phyloP scores from a whole-genome alignment of 2,113 vertebrate species.

The Pituophis catenifer region DNA sequence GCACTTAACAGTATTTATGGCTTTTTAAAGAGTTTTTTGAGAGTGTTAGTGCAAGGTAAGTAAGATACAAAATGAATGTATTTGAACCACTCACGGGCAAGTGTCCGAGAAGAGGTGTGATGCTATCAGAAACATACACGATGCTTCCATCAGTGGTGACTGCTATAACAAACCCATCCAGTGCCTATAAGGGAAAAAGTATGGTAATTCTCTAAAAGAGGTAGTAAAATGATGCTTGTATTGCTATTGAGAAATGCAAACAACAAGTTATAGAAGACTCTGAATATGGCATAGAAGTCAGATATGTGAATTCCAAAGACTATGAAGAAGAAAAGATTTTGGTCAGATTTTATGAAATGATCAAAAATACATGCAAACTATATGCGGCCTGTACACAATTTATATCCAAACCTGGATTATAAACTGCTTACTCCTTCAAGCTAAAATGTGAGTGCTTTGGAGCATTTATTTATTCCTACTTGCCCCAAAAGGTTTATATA shows the following conservation, averaged over 20 bases:
- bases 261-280: background rate
- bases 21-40: background rate
- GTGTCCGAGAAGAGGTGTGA: slow-evolving; percentile 80
- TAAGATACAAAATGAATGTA: background rate
- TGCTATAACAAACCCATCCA: slow-evolving; percentile 80
- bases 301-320: background rate
- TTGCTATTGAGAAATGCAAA: background rate
- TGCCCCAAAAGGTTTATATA: background rate
- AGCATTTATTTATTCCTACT: background rate
- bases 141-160: slow-evolving; percentile 80
- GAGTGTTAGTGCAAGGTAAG: background rate
- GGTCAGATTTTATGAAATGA: background rate
- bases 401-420: background rate
- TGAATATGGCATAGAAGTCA: background rate
- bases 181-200: slow-evolving; percentile 64
- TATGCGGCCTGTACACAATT: background rate
- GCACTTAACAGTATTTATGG: background rate
- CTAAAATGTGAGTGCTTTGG: background rate
- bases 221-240: background rate
- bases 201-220: background rate
- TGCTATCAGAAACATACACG: slow-evolving; percentile 80
- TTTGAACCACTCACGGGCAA: slow-evolving; percentile 73
- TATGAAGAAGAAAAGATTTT: background rate
- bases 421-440: background rate
- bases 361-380: background rate